Percentiles rank a stretch among this genome's conserved stretches.
phyloP scores from a whole-genome alignment of 2,797 vertebrate genomes.

The Aulostomus chinensis region DNA sequence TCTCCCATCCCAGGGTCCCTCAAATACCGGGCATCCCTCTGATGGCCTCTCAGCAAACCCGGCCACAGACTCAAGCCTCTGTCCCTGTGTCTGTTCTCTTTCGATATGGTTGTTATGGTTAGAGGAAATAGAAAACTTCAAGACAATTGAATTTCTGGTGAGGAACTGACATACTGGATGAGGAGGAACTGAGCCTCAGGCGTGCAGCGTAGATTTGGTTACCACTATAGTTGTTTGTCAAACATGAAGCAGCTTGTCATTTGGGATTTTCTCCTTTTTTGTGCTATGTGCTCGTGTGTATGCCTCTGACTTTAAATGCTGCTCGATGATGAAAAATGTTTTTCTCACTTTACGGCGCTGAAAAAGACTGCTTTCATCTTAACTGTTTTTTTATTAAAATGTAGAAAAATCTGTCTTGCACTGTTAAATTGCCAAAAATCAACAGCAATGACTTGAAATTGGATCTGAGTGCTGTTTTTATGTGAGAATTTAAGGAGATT shows the following conservation, averaged over 20 bases:
- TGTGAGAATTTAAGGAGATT: neutral
- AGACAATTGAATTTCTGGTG: neutral
- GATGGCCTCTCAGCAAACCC: no score
- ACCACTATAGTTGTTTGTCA: neutral
- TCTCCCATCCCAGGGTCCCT: no score
- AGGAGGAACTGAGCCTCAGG: slow-evolving; percentile 4
- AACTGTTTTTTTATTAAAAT: neutral
- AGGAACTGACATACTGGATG: neutral
- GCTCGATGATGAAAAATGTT: neutral
- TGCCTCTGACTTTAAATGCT: neutral
- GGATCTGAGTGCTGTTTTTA: no score
- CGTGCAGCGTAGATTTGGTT: neutral
- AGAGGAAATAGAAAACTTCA: neutral
- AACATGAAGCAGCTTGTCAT: neutral
- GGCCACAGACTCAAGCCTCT: no score
- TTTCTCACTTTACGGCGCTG: neutral
- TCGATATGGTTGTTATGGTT: no score
- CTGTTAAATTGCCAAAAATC: neutral
- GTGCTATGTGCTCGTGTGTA: neutral
- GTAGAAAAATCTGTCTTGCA: neutral
- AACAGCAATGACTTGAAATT: no score
- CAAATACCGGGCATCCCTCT: no score
- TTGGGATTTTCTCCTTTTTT: neutral
- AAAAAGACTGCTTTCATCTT: neutral
- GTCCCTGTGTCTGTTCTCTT: no score